Conservation (phyloP, 2,113 vertebrate species). For the Bufo gargarizans region DNA sequence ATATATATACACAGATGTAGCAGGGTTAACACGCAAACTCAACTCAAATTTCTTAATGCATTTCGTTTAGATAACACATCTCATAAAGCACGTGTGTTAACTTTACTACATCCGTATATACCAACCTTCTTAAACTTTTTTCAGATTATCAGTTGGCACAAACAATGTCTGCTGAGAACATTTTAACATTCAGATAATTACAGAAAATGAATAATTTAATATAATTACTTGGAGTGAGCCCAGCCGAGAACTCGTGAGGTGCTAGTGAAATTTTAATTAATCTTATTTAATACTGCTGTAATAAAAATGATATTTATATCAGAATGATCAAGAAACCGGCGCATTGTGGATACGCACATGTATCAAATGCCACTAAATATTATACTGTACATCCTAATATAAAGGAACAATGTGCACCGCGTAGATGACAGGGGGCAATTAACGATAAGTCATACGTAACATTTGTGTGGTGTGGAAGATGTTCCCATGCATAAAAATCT, state of each 20-base stretch:
- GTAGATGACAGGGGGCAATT: too few species aligned
- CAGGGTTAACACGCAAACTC: too few species aligned
- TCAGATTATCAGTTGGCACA: slow-evolving; percentile 14
- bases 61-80: too few species aligned
- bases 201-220: slow-evolving; percentile 44
- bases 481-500: too few species aligned
- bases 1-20: too few species aligned
- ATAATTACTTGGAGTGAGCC: slow-evolving; percentile 18
- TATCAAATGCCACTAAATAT: background rate
- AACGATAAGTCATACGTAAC: too few species aligned
- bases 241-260: slow-evolving; percentile 4
- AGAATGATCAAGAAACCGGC: background rate
- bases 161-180: slow-evolving; percentile 21
- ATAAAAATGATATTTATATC: slow-evolving; percentile 36
- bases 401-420: too few species aligned
- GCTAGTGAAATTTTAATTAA: slow-evolving; percentile 30
- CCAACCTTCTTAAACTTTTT: background rate
- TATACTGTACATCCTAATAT: too few species aligned
- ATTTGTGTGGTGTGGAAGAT: too few species aligned
- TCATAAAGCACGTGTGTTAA: too few species aligned
- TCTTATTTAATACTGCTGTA: slow-evolving; percentile 33
- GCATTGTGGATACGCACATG: background rate
- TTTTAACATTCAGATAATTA: slow-evolving; percentile 45
- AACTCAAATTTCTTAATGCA: too few species aligned
- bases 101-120: too few species aligned